These are phyloP conservation scores for Squalus acanthias DNA, from an alignment of 2,797 vertebrate species.

Conservation along the genomic window DNA sequence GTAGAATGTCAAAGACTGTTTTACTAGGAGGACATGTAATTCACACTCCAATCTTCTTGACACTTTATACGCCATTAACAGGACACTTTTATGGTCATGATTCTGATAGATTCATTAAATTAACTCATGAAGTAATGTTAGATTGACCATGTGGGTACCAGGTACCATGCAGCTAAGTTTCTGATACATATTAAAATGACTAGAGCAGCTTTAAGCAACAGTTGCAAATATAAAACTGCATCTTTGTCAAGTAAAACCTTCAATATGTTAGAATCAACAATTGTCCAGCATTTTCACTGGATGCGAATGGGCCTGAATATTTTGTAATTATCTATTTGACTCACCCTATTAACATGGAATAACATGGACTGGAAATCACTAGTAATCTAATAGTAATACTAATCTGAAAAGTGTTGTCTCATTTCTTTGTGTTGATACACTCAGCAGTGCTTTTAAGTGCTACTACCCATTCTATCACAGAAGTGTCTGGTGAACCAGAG, in stretches of 20 bases:
- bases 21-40: not conserved
- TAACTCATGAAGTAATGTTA: not conserved
- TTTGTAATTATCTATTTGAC: not conserved
- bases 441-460: not conserved
- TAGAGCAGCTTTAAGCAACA: not conserved
- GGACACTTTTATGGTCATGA: not conserved
- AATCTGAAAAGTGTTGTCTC: not conserved
- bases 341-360: not conserved
- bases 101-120: not conserved
- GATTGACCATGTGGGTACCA: not conserved
- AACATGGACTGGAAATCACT: not conserved
- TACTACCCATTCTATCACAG: not conserved
- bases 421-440: slow-evolving; percentile 7
- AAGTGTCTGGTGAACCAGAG: not conserved
- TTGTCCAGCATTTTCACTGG: not conserved
- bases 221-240: not conserved
- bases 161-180: not conserved
- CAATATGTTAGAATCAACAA: not conserved
- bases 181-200: not conserved
- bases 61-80: not conserved
- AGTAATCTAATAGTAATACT: not conserved
- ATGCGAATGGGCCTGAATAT: not conserved
- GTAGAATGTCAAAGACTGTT: not conserved
- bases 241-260: not conserved
- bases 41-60: not conserved